Conservation (phyloP, 2,797 vertebrate genomes). For the Takifugu ocellatus region DNA sequence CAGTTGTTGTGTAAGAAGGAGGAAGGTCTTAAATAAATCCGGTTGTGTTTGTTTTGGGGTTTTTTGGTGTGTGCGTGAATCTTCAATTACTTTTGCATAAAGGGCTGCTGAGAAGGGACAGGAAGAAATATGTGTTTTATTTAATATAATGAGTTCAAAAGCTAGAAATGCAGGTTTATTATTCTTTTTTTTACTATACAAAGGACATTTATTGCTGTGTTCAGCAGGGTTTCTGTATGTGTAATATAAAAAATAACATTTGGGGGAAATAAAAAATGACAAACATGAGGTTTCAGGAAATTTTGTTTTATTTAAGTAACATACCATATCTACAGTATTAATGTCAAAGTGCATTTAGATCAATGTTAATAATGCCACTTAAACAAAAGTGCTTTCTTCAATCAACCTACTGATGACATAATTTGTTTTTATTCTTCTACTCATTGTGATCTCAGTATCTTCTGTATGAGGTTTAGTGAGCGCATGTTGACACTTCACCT, state of each 20-base stretch:
- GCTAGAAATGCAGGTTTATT: too few relatives aligned
- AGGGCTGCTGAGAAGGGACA: too few relatives aligned
- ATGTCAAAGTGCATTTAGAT: conserved; percentile 43
- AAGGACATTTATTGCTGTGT: too few relatives aligned
- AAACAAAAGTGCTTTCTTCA: conserved; percentile 61
- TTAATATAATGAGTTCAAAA: too few relatives aligned
- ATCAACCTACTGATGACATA: conserved; percentile 31
- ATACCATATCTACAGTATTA: conserved; percentile 37
- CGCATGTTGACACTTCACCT: conserved; percentile 30
- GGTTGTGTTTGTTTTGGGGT: not conserved
- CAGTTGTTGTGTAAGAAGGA: too few relatives aligned
- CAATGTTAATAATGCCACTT: conserved; percentile 42
- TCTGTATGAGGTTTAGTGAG: conserved; percentile 30
- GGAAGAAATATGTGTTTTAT: too few relatives aligned
- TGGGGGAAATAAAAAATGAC: conserved; percentile 21
- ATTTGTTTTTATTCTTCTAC: conserved; percentile 18
- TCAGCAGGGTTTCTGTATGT: too few relatives aligned
- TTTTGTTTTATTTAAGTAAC: conserved; percentile 58
- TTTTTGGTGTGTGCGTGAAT: not conserved
- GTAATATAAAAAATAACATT: too few relatives aligned
- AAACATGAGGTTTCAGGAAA: conserved; percentile 35
- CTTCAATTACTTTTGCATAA: not conserved
- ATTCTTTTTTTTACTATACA: too few relatives aligned
- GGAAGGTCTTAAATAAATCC: too few relatives aligned
- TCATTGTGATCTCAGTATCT: conserved; percentile 22